Conservation (phyloP, 2,797 vertebrate species). For the Onychomys leucogaster region DNA sequence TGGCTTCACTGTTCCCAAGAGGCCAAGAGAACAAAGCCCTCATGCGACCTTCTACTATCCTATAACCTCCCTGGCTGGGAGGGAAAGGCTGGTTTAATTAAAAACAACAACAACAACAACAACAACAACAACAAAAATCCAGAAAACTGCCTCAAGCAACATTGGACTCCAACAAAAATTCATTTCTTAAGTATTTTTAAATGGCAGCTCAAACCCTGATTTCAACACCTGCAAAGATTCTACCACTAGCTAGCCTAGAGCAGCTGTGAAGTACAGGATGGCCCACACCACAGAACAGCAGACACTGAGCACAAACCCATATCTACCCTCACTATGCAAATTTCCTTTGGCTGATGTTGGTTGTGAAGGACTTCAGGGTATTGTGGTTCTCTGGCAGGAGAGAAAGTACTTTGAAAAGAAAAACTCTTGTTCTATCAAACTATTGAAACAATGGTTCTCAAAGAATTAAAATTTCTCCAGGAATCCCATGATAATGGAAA, state of each 20-base stretch:
- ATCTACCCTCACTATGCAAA: neutral
- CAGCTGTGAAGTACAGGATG: neutral
- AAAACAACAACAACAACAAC: no score
- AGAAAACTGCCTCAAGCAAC: neutral
- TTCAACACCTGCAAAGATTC: constrained; percentile 50
- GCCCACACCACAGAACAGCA: neutral
- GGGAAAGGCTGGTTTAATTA: neutral
- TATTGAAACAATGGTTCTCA: neutral
- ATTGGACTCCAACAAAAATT: constrained; percentile 53
- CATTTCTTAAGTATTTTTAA: constrained; percentile 49
- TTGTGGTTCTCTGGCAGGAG: neutral
- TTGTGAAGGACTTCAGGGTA: neutral
- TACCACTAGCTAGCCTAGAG: neutral
- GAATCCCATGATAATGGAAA: neutral
- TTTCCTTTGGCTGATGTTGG: neutral
- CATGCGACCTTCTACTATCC: neutral
- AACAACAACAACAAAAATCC: fast-evolving
- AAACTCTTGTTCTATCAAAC: neutral
- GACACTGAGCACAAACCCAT: neutral
- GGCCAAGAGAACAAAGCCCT: neutral
- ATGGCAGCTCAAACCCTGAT: constrained; percentile 41
- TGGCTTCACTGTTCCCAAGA: neutral
- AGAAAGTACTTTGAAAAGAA: neutral
- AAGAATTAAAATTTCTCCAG: neutral
- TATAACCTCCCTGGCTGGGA: neutral